Evolutionary conservation across 2,888 invertebrate species (phyloP), one percentile per base, ranked within the genome.

Genomic region (Cheilosia pagana): DNA sequence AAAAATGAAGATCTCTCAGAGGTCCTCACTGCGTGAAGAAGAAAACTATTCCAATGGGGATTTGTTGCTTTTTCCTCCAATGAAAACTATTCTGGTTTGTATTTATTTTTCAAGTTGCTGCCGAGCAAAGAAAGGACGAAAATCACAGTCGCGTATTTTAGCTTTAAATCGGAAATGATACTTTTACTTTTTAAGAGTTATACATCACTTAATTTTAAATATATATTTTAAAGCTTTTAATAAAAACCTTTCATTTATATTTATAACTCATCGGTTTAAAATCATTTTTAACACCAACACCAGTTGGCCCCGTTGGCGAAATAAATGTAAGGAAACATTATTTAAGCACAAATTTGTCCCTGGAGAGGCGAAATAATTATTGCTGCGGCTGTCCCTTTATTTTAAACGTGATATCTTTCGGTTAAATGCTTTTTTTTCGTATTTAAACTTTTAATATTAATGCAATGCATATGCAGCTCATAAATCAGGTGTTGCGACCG

Each of bases 1-100:
- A 74, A 74, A 83, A 83, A 70, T 53, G 74, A 70, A 70, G 59
- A 70, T 19, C 68, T 78, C 74, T 74, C 53, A 21, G 28, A 65
- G 31, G 72, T 55, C 31, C 62, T 65, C 41, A 59, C n/a, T 25
- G 60, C n/a, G n/a, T 39, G 21, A 50, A 39, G 75, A 75, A 10
- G 25, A 63, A 55, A 39, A 57, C 55, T 45, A n/a, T 43, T 45
- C 53, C 23, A 62, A 2, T 10, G 31, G 23, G 55, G 8, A 45
- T 19, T n/a, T 4, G 5, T 35, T 21, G 19, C 39, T 10, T 62
- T 16, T 16, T 67, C 23, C 19, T 4, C 23, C 25, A 12, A 23
- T 28, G 25, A 55, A 50, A 25, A 60, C 67, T 68, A 35, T 28
- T 67, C 31, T 52, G 28, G 59, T 76, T 76, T 67, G 35, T 60